These are phyloP conservation scores for Orchestes rusci DNA, from an alignment of 2,888 invertebrate genomes.

Conservation along the genomic window DNA sequence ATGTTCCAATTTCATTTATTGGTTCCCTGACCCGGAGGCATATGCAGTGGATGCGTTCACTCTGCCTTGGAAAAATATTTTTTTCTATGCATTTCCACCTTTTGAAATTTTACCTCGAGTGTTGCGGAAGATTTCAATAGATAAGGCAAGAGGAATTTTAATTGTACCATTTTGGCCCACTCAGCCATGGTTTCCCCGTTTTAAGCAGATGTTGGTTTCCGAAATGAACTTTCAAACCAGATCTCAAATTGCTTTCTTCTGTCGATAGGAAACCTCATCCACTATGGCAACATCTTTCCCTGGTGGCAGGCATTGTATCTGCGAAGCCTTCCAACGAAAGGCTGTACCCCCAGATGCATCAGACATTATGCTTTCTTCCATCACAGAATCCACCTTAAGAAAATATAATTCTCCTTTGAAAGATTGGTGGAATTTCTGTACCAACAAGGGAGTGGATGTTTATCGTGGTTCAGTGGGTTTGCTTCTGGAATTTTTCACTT, in stretches of 20 bases:
- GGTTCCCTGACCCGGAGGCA: conserved; percentile 7
- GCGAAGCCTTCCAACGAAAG: neutral
- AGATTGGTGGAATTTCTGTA: neutral
- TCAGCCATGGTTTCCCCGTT: conserved; percentile 13
- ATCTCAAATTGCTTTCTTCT: neutral
- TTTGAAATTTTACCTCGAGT: conserved; percentile 4
- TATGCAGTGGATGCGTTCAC: conserved; percentile 12
- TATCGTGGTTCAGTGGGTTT: neutral
- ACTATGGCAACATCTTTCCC: neutral
- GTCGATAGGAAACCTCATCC: neutral
- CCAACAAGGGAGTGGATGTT: neutral
- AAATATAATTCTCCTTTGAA: neutral
- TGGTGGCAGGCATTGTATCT: conserved; percentile 7
- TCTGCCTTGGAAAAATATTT: conserved; percentile 3
- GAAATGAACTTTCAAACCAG: neutral
- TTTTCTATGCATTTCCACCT: conserved; percentile 14
- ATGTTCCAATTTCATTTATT: conserved; percentile 6
- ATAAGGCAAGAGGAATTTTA: conserved; percentile 14
- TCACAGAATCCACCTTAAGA: conserved; percentile 3
- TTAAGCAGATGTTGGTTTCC: neutral
- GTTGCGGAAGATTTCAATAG: conserved; percentile 10
- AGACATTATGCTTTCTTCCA: neutral
- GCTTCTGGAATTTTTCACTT: neutral
- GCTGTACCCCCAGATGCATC: neutral
- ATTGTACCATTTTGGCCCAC: conserved; percentile 11